Evolutionary conservation across 1,140 invertebrate genomes (phyloP), one percentile per base, ranked within the genome.

Genomic region (Andricus grossulariae): DNA sequence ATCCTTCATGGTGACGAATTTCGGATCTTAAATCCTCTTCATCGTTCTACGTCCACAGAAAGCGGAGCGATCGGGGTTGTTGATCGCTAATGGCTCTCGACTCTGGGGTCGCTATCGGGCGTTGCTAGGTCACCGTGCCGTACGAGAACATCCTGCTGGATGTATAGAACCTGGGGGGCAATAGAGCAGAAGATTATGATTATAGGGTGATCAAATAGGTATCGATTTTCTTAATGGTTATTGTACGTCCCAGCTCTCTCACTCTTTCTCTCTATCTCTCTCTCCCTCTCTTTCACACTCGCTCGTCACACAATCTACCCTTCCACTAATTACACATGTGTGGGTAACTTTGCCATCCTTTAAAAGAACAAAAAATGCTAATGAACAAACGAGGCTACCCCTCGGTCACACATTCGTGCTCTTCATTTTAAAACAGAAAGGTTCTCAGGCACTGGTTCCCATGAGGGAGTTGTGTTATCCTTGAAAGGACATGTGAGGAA

Each of bases 1-100:
- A 76, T 89, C 89, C 82, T 89, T 89, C 88, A 89, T 89, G 73
- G 16, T 85, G 57, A 50, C 15, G 50, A 39, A 49, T 52, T 72
- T 73, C 71, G 15, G 25, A 74, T 18, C 49, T 39, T 70, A 18
- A 71, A 71, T 66, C 21, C 57, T 32, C 70, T 60, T 70, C 54
- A 45, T 70, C 72, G 52, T 57, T 54, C 60, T 18, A 39, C 8
- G 12, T 10, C 54, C 8, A 13, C 54, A 10, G 19, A 55, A 11
- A 66, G 16, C 13, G 8, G 5, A 15, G 71, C 19, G 45, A 72
- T 50, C 39, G 15, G 49, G 45, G 15, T 66, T 16, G 39, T 45
- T 45, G 39, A 45, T 55, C 19, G 19, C 19, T 15, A 16, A 72
- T 51, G 8, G 16, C 50, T 45, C 45, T 49, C 71, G 39, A 50